phyloP scores from a whole-genome alignment of 2,888 invertebrate species.

The Synergus gifuensis region DNA sequence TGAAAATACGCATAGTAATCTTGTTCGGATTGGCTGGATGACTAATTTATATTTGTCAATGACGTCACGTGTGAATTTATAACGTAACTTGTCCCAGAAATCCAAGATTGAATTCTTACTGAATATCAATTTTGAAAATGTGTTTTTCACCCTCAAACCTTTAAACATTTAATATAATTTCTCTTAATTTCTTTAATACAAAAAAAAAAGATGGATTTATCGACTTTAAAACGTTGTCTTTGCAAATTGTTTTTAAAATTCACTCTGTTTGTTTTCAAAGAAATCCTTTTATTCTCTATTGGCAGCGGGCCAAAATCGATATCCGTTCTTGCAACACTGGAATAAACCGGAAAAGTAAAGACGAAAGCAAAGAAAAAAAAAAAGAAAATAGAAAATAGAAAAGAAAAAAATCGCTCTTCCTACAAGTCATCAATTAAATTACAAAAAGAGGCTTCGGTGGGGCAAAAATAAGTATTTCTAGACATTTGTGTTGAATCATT shows the following conservation, averaged over 20 bases:
- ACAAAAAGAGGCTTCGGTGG: background rate
- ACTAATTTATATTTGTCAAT: slow-evolving; percentile 30
- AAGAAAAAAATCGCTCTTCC: background rate
- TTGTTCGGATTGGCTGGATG: slow-evolving; percentile 1
- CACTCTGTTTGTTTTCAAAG: slow-evolving; percentile 5
- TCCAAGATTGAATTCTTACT: background rate
- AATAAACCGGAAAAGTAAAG: slow-evolving; percentile 12
- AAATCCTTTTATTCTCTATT: slow-evolving; percentile 30
- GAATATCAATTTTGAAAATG: background rate
- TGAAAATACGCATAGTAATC: slow-evolving; percentile 20
- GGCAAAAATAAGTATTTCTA: background rate
- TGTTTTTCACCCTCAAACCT: background rate
- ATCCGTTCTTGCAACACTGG: background rate
- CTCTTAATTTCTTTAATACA: background rate
- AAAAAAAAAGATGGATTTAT: background rate
- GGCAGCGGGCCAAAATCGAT: background rate
- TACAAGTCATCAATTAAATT: background rate
- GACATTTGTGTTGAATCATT: background rate
- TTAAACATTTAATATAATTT: background rate
- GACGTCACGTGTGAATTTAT: slow-evolving; percentile 6
- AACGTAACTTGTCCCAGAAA: background rate
- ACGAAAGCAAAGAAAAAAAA: background rate
- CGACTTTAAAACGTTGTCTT: background rate
- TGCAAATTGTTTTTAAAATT: background rate
- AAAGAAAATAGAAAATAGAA: background rate